Evolutionary conservation across 2,888 invertebrate species (phyloP), one percentile per base, ranked within the genome.

Genomic region (Meandrusa payeni): DNA sequence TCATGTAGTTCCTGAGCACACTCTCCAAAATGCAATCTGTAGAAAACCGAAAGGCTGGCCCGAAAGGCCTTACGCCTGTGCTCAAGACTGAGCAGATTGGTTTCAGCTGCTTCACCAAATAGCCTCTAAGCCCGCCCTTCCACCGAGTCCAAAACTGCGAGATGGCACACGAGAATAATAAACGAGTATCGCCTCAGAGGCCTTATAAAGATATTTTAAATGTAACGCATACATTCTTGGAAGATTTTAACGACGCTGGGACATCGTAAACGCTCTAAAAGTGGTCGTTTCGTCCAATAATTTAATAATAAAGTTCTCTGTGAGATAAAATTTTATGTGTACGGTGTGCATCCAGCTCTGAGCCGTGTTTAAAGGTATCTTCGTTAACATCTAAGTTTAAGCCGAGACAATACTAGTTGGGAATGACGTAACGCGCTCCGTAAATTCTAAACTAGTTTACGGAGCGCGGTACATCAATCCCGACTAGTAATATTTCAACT

Each of bases 271-370:
- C 41, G 51, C 34, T 47, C 53, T 63, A 61, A 68, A 67, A 54
- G 55, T 46, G 52, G 56, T 57, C 59, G 69, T 76, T 69, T 68
- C 58, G 50, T 47, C 52, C 52, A 58, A 65, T 73, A 72, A 74
- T 70, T 69, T 67, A 65, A 71, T 63, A 62, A 71, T 71, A 73
- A 75, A 69, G 46, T 44, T 33, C 48, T 59, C 52, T 50, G 41
- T 39, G 46, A 10, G 34, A 50, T 57, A 59, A 54, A 48, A 51
- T 58, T 58, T 53, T 50, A 48, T 43, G 22, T 9, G 3, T 1
- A 6, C 5, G 20, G 12, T 29, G 23, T 17, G 11, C 15, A 40
- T 9, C n/a, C 22, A 9, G 36, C 9, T 6, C 12, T 20, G n/a
- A 3, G 1, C 3, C 5, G 6, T 7, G 10, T 9, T 20, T 22